Evolutionary conservation across 1,140 invertebrate species (phyloP).

Genomic region (Argopecten irradians): DNA sequence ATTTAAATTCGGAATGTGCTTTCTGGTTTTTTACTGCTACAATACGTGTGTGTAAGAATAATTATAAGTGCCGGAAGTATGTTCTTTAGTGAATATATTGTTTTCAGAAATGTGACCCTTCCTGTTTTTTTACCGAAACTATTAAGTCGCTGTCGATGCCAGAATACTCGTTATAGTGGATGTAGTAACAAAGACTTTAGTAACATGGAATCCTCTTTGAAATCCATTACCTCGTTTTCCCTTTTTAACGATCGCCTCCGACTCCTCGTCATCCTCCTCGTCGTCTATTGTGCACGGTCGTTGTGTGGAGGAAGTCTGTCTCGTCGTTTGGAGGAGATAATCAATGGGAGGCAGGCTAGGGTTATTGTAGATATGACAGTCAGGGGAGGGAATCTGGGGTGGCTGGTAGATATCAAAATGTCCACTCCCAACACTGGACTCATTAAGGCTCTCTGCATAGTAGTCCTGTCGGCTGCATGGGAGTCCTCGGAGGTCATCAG

Average conservation of each 20-base stretch:
- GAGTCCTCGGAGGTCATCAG: not conserved
- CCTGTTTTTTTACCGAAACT: no score
- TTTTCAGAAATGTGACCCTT: no score
- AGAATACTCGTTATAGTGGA: no score
- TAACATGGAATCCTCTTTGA: no score
- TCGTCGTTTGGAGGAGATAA: not conserved
- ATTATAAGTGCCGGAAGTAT: no score
- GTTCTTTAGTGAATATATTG: no score
- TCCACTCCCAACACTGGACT: not conserved
- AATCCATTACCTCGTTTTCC: conserved; percentile 44
- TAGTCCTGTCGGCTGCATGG: not conserved
- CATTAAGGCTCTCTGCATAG: not conserved
- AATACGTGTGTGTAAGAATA: no score
- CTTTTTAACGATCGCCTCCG: conserved; percentile 39
- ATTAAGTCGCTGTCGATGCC: no score
- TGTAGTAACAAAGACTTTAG: no score
- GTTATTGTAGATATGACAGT: not conserved
- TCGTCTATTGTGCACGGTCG: not conserved
- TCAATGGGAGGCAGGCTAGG: not conserved
- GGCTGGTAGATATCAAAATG: not conserved
- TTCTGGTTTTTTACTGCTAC: no score
- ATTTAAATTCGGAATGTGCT: no score
- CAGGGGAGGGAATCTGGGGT: not conserved
- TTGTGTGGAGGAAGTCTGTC: not conserved
- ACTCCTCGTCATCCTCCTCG: conserved; percentile 38